Evolutionary conservation across 1,140 invertebrate species (phyloP).

Genomic region (Brachystomella parvula): DNA sequence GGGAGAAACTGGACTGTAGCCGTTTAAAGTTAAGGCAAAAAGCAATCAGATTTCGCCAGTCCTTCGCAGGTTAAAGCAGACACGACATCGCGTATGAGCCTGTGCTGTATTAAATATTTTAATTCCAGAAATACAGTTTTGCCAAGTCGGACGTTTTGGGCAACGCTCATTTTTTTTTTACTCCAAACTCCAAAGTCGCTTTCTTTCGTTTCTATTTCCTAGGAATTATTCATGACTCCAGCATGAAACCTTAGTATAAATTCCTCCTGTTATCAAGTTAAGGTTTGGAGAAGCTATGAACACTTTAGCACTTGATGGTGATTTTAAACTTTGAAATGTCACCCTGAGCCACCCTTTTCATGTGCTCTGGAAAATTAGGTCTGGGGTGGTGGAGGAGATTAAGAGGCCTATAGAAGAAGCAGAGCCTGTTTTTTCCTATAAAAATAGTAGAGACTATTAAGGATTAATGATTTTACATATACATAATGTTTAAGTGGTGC

Average conservation of each 20-base stretch:
- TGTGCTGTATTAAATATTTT: too few species aligned
- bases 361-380: neutral
- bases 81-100: too few species aligned
- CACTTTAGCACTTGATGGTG: neutral
- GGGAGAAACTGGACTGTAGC: too few species aligned
- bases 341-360: conserved; percentile 4
- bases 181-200: too few species aligned
- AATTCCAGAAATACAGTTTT: too few species aligned
- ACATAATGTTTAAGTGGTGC: neutral
- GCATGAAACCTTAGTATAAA: neutral
- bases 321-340: conserved; percentile 7
- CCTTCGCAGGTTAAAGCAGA: too few species aligned
- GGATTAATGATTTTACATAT: conserved; percentile 6
- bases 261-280: neutral
- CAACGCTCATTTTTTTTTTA: too few species aligned
- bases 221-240: neutral
- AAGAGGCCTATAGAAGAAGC: neutral
- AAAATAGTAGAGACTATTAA: neutral
- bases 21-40: too few species aligned
- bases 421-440: neutral
- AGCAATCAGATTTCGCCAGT: too few species aligned
- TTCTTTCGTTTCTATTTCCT: neutral
- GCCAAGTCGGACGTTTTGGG: too few species aligned
- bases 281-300: neutral
- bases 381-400: conserved; percentile 1